Evolutionary conservation across 2,113 vertebrate genomes (phyloP).

Genomic region (Equus quagga): DNA sequence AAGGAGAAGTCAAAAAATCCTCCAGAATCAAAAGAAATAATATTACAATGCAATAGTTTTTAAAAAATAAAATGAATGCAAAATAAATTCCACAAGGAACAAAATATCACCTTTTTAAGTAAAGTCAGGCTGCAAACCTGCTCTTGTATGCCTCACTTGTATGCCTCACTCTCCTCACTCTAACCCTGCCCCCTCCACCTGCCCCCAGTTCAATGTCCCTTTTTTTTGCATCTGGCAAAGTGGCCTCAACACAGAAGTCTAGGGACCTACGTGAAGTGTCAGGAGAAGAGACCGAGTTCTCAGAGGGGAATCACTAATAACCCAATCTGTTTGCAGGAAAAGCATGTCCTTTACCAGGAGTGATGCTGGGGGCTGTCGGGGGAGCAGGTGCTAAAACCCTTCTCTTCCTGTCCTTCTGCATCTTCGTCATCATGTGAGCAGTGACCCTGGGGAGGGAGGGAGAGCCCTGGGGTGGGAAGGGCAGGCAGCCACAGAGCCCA

Average conservation of each 20-base stretch:
- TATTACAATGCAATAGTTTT: background rate
- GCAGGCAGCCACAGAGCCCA: background rate
- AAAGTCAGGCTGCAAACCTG: background rate
- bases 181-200: too few relatives aligned
- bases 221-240: background rate
- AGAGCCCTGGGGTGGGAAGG: background rate
- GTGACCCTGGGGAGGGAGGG: too few relatives aligned
- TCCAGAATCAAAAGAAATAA: background rate
- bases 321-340: background rate
- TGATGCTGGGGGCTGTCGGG: too few relatives aligned
- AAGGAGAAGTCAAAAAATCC: background rate
- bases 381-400: too few relatives aligned
- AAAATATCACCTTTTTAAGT: background rate
- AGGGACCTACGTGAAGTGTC: background rate
- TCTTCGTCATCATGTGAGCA: background rate
- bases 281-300: background rate
- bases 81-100: background rate
- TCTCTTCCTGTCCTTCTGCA: too few relatives aligned
- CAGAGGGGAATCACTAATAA: background rate
- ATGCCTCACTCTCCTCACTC: background rate
- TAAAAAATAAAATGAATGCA: background rate
- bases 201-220: too few relatives aligned
- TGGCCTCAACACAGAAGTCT: too few relatives aligned
- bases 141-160: background rate
- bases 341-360: too few relatives aligned